Evolutionary conservation across 2,888 invertebrate genomes (phyloP).

Genomic region (Nowickia ferox): DNA sequence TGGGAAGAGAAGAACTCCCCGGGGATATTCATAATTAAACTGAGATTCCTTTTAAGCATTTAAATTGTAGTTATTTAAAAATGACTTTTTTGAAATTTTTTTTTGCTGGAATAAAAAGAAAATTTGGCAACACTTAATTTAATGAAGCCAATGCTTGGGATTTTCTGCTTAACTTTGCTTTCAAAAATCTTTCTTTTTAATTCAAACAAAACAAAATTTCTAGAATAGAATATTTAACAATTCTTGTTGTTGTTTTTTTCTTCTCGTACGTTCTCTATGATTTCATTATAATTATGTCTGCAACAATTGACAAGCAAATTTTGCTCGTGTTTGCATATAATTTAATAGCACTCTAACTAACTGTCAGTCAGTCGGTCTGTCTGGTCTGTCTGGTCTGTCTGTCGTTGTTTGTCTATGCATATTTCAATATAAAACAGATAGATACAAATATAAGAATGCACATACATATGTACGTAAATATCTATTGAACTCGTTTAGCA

Average conservation of each 20-base stretch:
- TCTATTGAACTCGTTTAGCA: constrained; percentile 44
- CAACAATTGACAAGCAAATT: constrained; percentile 19
- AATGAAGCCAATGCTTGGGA: background rate
- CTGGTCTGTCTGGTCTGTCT: background rate
- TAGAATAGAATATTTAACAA: constrained; percentile 2
- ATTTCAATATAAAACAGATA: background rate
- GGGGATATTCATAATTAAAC: no score
- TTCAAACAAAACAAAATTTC: constrained; percentile 4
- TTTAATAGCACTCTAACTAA: constrained; percentile 11
- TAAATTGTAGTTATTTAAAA: no score
- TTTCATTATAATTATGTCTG: constrained; percentile 25
- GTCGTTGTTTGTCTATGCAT: background rate
- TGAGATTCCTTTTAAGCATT: no score
- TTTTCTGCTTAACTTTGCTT: background rate
- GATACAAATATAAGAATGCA: background rate
- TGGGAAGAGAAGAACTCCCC: no score
- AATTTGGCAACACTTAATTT: no score
- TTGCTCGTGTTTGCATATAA: constrained; percentile 19
- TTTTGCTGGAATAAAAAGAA: no score
- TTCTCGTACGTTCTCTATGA: background rate
- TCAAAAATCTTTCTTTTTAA: constrained; percentile 1
- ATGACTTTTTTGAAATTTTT: no score
- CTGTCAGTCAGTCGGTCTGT: constrained; percentile 10
- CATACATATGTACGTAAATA: background rate
- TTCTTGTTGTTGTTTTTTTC: constrained; percentile 6